Base-by-base conservation (phyloP, 2,888 invertebrate genomes). In the Archaeoteleia sp. region DNA sequence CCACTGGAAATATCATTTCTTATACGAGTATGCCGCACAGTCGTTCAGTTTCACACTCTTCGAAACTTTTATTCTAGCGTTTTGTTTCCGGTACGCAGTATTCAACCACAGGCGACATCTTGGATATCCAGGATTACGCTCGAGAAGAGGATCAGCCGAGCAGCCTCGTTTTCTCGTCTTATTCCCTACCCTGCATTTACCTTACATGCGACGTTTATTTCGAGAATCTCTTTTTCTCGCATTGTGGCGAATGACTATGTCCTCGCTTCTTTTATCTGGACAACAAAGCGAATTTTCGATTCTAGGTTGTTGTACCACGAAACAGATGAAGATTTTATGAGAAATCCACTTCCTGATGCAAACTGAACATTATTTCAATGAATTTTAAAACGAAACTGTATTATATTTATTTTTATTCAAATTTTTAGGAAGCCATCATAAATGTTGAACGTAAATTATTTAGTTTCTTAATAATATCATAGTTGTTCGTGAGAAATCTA, bases 141-240 rank as follows among this genome's bases (percentile, higher is more conserved):
- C 48, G 40, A 58, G 58, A 66, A 66, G 54, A 66, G 66, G 58
- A 66, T 66, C 58, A 66, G 57, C 23, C 57, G 55, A 8, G 51
- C 55, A 32, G 39, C 37, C 55, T 20, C 55, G 55, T 55, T 63
- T 63, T 40, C 53, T 48, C 46, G 54, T 54, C 58, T 58, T 58
- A 53, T 58, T 58, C 53, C 48, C 34, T 27, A 12, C 14, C 45
- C 45, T 35, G 42, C 65, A 32, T 57, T 65, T 51, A 43, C 54
- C 58, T 53, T 58, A 66, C 54, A 43, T 57, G 39, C 45, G 8
- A 51, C 57, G 46, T 58, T 60, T 49, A 39, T 32, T 40, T 37
- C 43, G 30, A 49, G 60, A 60, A 54, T 49, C 60, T 54, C 42
- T 60, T 66, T 60, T 55, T 54, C 58, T 58, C 35, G 48, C 46